Evolutionary conservation across 64 coral and sea anemone genomes (phyloP).

Genomic region (Montipora foliosa): DNA sequence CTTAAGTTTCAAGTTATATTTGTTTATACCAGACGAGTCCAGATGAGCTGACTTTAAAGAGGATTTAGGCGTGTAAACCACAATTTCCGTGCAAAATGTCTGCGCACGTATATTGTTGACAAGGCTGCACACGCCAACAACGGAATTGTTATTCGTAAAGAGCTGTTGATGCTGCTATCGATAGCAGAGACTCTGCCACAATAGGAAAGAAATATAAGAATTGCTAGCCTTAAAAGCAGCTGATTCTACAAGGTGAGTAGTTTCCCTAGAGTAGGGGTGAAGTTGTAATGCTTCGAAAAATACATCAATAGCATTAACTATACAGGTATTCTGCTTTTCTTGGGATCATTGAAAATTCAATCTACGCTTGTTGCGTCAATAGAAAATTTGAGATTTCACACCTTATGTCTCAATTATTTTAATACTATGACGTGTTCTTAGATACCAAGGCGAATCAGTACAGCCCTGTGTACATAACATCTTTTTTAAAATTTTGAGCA

Average conservation of each 20-base stretch:
- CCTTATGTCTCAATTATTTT: no score
- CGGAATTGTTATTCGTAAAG: not conserved
- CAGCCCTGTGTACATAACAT: no score
- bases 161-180: not conserved
- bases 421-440: no score
- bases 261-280: not conserved
- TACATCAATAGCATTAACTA: no score
- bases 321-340: no score
- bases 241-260: not conserved
- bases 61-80: slow-evolving; percentile 31
- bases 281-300: not conserved
- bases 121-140: not conserved
- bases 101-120: not conserved
- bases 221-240: not conserved
- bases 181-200: not conserved
- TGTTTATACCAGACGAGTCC: not conserved
- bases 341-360: no score
- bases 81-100: slow-evolving; percentile 1
- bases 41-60: not conserved
- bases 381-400: no score
- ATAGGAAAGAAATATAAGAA: not conserved
- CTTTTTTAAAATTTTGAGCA: no score
- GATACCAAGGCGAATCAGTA: no score
- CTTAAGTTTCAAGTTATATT: not conserved
- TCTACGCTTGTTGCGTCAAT: no score